phyloP scores from a whole-genome alignment of 2,113 vertebrate genomes.

The Sinocyclocheilus rhinocerous region DNA sequence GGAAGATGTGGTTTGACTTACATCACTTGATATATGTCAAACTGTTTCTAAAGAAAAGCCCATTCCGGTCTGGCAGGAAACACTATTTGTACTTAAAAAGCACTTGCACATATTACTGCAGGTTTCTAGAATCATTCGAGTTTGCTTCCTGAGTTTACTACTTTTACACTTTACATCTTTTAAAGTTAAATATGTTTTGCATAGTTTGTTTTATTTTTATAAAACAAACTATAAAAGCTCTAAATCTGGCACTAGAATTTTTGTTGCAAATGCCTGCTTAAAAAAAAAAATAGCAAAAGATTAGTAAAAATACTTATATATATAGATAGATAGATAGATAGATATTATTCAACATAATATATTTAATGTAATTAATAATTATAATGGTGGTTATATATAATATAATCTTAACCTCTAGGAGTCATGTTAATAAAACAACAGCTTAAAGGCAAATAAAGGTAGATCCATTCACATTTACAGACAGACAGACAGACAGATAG shows the following conservation, averaged over 20 bases:
- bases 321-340: background rate
- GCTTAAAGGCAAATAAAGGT: no score
- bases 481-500: background rate
- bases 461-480: no score
- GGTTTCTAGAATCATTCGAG: background rate
- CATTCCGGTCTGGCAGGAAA: background rate
- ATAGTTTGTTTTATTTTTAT: background rate
- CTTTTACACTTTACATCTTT: background rate
- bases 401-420: no score
- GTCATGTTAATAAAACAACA: no score
- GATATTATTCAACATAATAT: background rate
- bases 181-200: background rate
- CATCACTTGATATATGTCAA: background rate
- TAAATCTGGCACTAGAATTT: background rate
- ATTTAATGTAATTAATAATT: no score
- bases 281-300: background rate
- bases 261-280: background rate
- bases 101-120: background rate
- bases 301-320: background rate
- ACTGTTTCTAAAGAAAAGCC: constrained; percentile 2
- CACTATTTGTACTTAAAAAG: background rate
- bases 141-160: background rate
- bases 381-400: no score
- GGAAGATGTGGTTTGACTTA: background rate
- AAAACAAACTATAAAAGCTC: background rate